Evolutionary conservation across 2,113 vertebrate species (phyloP).

Genomic region (Gambusia holbrooki): DNA sequence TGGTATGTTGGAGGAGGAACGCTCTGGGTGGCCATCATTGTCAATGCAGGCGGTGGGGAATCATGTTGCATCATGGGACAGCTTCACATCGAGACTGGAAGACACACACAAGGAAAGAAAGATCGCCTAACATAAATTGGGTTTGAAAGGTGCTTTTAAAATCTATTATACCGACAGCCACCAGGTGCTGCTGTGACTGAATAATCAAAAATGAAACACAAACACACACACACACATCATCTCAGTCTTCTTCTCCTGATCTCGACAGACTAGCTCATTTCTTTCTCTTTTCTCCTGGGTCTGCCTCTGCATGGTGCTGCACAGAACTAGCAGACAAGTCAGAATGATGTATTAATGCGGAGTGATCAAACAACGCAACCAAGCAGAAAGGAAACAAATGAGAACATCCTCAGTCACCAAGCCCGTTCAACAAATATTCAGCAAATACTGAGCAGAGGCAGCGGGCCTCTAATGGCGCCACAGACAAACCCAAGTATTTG

Average conservation of each 20-base stretch:
- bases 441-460: conserved; percentile 17
- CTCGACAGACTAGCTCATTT: too few relatives aligned
- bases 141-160: conserved; percentile 11
- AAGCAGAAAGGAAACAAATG: conserved; percentile 30
- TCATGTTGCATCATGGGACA: conserved; percentile 99
- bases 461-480: conserved; percentile 39
- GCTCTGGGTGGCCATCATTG: conserved; percentile 99
- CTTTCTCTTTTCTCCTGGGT: neutral
- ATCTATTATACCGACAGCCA: conserved; percentile 58
- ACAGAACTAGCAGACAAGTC: conserved; percentile 7
- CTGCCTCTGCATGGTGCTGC: conserved; percentile 15
- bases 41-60: conserved; percentile 96
- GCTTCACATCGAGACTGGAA: conserved; percentile 93
- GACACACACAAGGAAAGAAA: conserved; percentile 26
- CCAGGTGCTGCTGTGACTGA: conserved; percentile 72
- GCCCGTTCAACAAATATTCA: conserved; percentile 37
- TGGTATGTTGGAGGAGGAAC: conserved; percentile 98
- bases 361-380: conserved; percentile 10
- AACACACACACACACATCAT: too few relatives aligned
- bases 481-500: conserved; percentile 51
- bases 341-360: conserved; percentile 32
- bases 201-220: conserved; percentile 30
- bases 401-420: conserved; percentile 15
- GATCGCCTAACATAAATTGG: neutral
- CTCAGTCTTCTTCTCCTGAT: too few relatives aligned